phyloP scores from a whole-genome alignment of 2,888 invertebrate species.

The Cataglyphis rosenhaueri region DNA sequence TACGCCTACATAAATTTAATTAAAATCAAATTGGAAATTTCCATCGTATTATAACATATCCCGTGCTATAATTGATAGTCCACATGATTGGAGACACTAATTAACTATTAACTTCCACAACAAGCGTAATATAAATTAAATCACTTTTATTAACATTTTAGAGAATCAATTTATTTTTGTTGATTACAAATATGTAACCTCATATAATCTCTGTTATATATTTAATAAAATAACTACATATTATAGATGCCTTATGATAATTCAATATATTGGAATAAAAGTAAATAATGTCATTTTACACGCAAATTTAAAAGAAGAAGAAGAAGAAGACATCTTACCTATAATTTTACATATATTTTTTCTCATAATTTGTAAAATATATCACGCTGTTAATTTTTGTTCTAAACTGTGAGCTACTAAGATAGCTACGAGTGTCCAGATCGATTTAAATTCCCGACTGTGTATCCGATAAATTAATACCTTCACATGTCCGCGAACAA shows the following conservation, averaged over 20 bases:
- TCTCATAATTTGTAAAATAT: not conserved
- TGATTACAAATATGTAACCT: not conserved
- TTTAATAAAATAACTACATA: not conserved
- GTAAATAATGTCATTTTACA: not conserved
- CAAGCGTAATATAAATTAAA: constrained; percentile 38
- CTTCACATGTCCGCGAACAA: constrained; percentile 45
- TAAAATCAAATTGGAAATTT: constrained; percentile 49
- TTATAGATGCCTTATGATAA: not conserved
- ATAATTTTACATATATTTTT: not conserved
- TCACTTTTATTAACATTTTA: constrained; percentile 24
- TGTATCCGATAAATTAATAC: constrained; percentile 46
- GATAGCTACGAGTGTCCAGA: not conserved
- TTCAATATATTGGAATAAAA: not conserved
- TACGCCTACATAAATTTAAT: constrained; percentile 39
- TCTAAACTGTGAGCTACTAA: not conserved
- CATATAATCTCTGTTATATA: not conserved
- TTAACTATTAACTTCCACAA: constrained; percentile 41
- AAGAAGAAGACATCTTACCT: not conserved
- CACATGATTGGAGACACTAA: constrained; percentile 33
- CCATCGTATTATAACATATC: constrained; percentile 25
- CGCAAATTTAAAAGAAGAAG: not conserved
- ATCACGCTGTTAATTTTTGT: not conserved
- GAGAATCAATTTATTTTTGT: constrained; percentile 32
- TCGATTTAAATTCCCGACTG: constrained; percentile 15
- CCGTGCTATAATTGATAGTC: constrained; percentile 27